A percentile compares a stretch with the other conserved stretches of the same genome.
Evolutionary conservation across 2,797 vertebrate species (phyloP).

Genomic region (Ctenopoma kingsleyae): DNA sequence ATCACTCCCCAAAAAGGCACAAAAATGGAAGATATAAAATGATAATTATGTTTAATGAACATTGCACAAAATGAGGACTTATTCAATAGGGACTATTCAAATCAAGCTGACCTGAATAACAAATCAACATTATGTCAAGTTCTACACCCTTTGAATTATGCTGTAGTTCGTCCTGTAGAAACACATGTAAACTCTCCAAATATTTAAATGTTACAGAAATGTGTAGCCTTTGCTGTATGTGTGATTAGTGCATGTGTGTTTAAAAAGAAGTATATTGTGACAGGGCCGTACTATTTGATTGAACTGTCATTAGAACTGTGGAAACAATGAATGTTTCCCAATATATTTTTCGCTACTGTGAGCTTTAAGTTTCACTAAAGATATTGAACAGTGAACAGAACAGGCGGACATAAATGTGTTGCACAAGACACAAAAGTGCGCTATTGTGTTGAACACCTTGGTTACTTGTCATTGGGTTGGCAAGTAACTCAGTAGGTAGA

Average conservation of each 20-base stretch:
- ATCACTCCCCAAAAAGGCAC: not conserved
- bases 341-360: too few species aligned
- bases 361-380: too few species aligned
- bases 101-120: slow-evolving; percentile 27
- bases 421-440: too few species aligned
- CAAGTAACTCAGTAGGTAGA: too few species aligned
- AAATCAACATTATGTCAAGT: slow-evolving; percentile 11
- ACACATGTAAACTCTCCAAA: slow-evolving; percentile 2
- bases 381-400: too few species aligned
- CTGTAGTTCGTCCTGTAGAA: not conserved
- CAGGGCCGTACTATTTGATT: too few species aligned
- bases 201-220: slow-evolving; percentile 11
- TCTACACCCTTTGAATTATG: not conserved
- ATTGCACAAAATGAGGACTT: not conserved
- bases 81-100: slow-evolving; percentile 21
- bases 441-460: too few species aligned
- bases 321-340: too few species aligned
- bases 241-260: not conserved
- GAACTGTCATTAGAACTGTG: too few species aligned
- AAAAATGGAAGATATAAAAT: slow-evolving; percentile 1
- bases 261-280: slow-evolving; percentile 21
- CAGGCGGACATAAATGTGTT: too few species aligned
- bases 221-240: not conserved
- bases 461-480: too few species aligned
- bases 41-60: slow-evolving; percentile 27